phyloP scores from a whole-genome alignment of 2,797 vertebrate genomes.

The Euphonia xanthogaster region DNA sequence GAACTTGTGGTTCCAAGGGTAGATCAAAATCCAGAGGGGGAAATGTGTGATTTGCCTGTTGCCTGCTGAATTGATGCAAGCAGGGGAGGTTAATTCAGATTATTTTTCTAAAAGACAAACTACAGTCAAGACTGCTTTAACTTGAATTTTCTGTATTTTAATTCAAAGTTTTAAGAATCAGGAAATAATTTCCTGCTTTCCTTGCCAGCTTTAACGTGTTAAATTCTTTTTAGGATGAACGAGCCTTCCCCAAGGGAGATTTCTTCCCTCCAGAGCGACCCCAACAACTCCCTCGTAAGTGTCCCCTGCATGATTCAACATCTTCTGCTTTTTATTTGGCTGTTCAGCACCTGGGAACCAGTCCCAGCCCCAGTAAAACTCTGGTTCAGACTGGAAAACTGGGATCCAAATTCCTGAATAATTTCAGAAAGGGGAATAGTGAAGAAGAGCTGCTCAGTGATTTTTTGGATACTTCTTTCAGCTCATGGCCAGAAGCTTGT shows the following conservation, averaged over 20 bases:
- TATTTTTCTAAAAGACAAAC: neutral
- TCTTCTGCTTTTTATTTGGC: neutral
- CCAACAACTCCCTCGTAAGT: slow-evolving; percentile 93
- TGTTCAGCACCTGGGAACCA: neutral
- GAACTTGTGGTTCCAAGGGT: neutral
- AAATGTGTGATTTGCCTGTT: neutral
- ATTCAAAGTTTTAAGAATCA: neutral
- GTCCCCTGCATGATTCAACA: neutral
- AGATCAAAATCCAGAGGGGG: neutral
- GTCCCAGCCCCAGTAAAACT: neutral
- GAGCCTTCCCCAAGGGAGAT: slow-evolving; percentile 94
- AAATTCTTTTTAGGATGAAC: slow-evolving; percentile 84
- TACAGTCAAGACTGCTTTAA: neutral
- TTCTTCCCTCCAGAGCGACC: slow-evolving; percentile 91
- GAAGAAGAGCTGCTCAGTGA: neutral
- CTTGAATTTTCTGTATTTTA: neutral
- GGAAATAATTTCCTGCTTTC: neutral
- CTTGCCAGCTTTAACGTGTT: rapidly evolving
- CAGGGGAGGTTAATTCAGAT: neutral
- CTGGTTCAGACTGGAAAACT: neutral
- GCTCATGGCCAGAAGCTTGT: slow-evolving; percentile 20
- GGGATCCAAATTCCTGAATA: neutral
- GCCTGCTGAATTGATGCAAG: neutral
- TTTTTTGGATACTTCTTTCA: neutral
- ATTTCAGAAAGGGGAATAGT: neutral